Evolutionary conservation across 2,888 invertebrate genomes (phyloP), one percentile per base, ranked within the genome.

Genomic region (Ramazzottius varieornatus): DNA sequence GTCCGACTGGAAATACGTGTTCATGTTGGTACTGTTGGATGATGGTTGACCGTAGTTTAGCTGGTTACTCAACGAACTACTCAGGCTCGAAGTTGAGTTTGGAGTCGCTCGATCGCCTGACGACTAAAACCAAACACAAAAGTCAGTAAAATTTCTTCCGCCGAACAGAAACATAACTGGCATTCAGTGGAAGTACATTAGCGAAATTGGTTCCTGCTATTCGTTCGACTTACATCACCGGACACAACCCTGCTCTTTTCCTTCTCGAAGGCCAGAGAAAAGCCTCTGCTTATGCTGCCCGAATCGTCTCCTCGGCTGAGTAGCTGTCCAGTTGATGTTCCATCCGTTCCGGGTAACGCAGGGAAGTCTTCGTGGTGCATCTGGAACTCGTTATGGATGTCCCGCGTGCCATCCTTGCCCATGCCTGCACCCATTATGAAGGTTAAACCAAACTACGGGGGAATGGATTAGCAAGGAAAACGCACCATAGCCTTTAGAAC

Each of bases 341-440:
- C 69, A 66, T 67, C 70, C 66, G 74, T 74, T 72, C 96, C 96
- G 70, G 96, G 98, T 75, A 98, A 81, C 76, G 98, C 98, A 72
- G 98, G 98, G 79, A 98, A 98, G 80, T 98, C 98, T 80, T 98
- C 96, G 72, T 87, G 90, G 73, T 93, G 93, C 86, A 98, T 98
- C 74, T 90, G 88, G 80, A 91, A 91, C 80, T 91, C 90, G 70
- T 86, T 88, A 29, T 54, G 8, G n/a, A 4, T 29, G 4, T 54
- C 54, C 20, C 54, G 8, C 4, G 16, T 29, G 29, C 54, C 54
- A 16, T 54, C n/a, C 54, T 54, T 54, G 20, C 4, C 4, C 54
- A 54, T 24, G 20, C 54, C 54, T 54, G 29, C 8, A 40, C 8
- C 20, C n/a, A n/a, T n/a, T n/a, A n/a, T n/a, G n/a, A n/a, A n/a